Conservation (phyloP, 2,797 vertebrate species). For the Syncerus caffer region DNA sequence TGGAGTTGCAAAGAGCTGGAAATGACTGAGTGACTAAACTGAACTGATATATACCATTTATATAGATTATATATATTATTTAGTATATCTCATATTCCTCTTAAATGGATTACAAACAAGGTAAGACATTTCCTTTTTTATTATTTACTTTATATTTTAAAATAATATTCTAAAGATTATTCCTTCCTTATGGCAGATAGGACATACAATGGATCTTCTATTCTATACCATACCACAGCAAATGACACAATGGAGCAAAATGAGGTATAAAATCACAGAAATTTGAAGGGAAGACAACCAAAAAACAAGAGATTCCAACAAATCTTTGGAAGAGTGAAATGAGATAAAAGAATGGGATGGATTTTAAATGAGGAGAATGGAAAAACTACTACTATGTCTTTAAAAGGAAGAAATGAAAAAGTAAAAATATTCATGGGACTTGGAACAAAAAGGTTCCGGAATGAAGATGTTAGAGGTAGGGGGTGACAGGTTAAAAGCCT, state of each 20-base stretch:
- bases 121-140: not conserved
- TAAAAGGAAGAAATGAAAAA: not conserved
- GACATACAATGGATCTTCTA: too few relatives aligned
- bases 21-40: not conserved
- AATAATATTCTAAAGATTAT: not conserved
- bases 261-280: not conserved
- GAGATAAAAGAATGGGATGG: not conserved
- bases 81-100: not conserved
- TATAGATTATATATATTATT: not conserved
- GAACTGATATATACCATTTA: not conserved
- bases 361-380: not conserved
- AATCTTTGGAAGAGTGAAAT: not conserved
- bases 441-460: not conserved
- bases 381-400: not conserved
- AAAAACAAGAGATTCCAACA: not conserved
- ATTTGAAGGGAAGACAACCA: not conserved
- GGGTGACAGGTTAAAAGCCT: not conserved
- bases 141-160: not conserved
- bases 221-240: not conserved
- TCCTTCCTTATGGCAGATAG: not conserved
- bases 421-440: not conserved
- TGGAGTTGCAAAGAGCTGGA: fast-evolving
- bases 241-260: not conserved
- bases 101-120: not conserved
- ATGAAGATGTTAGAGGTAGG: not conserved